Base-by-base conservation (phyloP, 92 coral and sea anemone species). In the Parazoanthus atlanticus region DNA sequence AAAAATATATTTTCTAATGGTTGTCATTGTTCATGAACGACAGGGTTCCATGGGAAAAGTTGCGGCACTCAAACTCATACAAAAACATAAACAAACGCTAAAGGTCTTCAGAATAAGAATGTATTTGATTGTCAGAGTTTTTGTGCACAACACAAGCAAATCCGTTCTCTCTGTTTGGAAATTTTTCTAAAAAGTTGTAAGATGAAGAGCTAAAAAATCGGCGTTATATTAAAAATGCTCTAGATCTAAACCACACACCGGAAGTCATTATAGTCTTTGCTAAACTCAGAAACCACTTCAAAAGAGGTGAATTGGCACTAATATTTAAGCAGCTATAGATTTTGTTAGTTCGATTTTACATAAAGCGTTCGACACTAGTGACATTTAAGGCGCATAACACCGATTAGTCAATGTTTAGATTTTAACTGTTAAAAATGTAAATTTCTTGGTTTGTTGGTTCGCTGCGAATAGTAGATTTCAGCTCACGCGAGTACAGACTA, bases 41-140 rank as follows among this genome's bases (percentile, higher is more conserved):
- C 74, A 69, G 74, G 74, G 32, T 8, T 69, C 74, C 74, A 29
- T 69, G 74, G 74, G 74, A 69, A 69, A 69, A 25, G 74, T 11
- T 21, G 32, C 12, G 31, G 74, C 9, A 6, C 29, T 67, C 12
- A 29, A 67, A 19, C 15, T 67, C 10, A 8, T 12, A 67, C 31
- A 67, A 67, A 25, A 67, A 67, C 10, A n/a, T n/a, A 23, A 25
- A 7, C 30, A n/a, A 26, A 69, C 29, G 25, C 71, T 16, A 21
- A 23, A 23, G 4, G 28, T 15, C 25, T 36, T 36, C 38, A 36
- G 3, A 36, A 36, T 36, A 36, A 36, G 38, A 46, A 11, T 13
- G 74, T 26, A 69, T n/a, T n/a, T 29, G 74, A 52, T 52, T 16
- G 58, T 13, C 21, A 52, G 10, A 13, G 21, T 13, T 52, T 52